Evolutionary conservation across 2,113 vertebrate genomes (phyloP).

Genomic region (Callipepla californica): DNA sequence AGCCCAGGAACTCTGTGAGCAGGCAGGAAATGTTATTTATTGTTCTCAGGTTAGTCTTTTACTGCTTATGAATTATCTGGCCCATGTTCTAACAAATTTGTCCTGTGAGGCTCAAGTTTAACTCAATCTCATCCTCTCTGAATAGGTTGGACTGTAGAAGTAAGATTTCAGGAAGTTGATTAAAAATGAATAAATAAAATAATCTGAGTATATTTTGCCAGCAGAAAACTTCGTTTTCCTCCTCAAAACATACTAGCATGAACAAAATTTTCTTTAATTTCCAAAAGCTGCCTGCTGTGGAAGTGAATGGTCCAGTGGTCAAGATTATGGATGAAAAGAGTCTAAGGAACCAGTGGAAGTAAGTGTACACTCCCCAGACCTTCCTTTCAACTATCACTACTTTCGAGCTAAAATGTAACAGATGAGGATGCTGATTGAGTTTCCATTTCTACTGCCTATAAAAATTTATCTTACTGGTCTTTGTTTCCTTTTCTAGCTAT

Average conservation of each 20-base stretch:
- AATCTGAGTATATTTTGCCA: not conserved
- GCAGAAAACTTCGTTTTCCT: not conserved
- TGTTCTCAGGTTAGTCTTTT: not conserved
- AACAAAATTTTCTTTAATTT: not conserved
- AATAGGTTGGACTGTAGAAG: not conserved
- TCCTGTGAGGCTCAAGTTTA: not conserved
- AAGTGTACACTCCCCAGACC: accelerated
- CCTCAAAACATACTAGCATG: not conserved
- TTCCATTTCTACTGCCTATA: not conserved
- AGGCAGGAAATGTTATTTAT: not conserved
- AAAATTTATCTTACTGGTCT: not conserved
- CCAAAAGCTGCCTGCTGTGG: not conserved
- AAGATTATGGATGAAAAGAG: not conserved
- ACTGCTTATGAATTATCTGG: not conserved
- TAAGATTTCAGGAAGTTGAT: not conserved
- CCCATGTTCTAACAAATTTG: not conserved
- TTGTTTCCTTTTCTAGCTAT: not conserved
- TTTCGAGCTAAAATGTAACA: not conserved
- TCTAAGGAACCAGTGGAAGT: not conserved
- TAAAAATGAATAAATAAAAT: not conserved
- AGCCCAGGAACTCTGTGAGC: not conserved
- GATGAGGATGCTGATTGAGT: not conserved
- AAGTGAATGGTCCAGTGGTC: not conserved
- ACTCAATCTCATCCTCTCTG: not conserved
- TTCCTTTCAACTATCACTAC: not conserved